Percentiles rank a stretch among this genome's conserved stretches.
These are phyloP conservation scores for Semibalanus balanoides DNA, from an alignment of 1,140 invertebrate species.

Conservation along the genomic window DNA sequence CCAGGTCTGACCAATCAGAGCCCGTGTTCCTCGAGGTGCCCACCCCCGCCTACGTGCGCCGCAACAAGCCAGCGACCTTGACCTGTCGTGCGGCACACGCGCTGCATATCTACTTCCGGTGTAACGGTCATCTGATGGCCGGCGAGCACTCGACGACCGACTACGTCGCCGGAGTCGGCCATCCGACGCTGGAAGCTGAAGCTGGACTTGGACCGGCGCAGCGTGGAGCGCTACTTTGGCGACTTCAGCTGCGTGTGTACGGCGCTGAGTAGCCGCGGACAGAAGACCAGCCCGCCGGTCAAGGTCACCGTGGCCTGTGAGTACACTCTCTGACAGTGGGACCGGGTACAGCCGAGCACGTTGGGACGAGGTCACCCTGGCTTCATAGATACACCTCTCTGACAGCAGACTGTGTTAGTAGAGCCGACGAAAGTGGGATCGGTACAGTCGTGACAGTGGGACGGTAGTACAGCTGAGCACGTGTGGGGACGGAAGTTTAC, in stretches of 20 bases:
- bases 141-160: conserved; percentile 34
- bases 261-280: conserved; percentile 59
- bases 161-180: conserved; percentile 66
- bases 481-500: too few species aligned
- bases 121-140: conserved; percentile 47
- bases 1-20: conserved; percentile 24
- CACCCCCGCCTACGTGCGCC: conserved; percentile 67
- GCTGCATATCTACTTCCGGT: conserved; percentile 68
- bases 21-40: conserved; percentile 76
- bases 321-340: neutral
- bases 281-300: conserved; percentile 64
- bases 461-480: too few species aligned
- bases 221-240: conserved; percentile 79
- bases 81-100: conserved; percentile 75
- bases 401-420: too few species aligned
- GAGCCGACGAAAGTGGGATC: too few species aligned
- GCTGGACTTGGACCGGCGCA: conserved; percentile 68
- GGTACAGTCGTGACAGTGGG: too few species aligned
- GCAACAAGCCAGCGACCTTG: conserved; percentile 70
- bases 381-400: too few species aligned
- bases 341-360: too few species aligned
- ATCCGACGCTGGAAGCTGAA: conserved; percentile 70
- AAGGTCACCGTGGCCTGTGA: conserved; percentile 37
- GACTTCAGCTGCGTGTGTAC: conserved; percentile 63
- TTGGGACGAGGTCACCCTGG: too few species aligned